Evolutionary conservation across 2,797 vertebrate genomes (phyloP).

Genomic region (Platalea minor): DNA sequence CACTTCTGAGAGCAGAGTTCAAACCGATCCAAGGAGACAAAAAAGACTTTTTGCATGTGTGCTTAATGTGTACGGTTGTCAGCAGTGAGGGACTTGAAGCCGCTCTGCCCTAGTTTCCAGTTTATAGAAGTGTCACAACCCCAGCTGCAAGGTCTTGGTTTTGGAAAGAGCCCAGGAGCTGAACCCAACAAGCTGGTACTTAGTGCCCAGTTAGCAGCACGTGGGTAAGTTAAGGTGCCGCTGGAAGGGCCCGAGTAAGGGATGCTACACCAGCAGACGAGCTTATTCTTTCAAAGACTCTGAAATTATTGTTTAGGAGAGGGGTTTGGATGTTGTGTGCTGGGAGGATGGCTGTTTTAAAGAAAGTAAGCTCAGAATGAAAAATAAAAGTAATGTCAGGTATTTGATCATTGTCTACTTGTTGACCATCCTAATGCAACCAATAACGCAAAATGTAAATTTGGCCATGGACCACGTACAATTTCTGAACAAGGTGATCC

Average conservation of each 20-base stretch:
- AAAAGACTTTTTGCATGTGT: neutral
- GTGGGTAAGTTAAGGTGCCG: neutral
- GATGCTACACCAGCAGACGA: neutral
- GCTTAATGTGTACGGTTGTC: neutral
- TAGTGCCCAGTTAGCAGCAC: neutral
- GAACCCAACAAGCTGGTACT: neutral
- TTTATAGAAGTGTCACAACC: neutral
- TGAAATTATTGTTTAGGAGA: neutral
- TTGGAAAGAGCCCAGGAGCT: constrained; percentile 28
- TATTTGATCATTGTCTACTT: constrained; percentile 3
- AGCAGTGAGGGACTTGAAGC: constrained; percentile 34
- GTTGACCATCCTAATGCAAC: neutral
- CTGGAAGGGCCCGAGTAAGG: constrained; percentile 13
- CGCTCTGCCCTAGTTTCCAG: constrained; percentile 25
- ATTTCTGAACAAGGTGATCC: rapidly evolving
- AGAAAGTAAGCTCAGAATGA: neutral
- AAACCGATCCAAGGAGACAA: constrained; percentile 7
- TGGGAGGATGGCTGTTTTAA: neutral
- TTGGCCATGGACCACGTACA: neutral
- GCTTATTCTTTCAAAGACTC: neutral
- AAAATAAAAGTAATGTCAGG: constrained; percentile 3
- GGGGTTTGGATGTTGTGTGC: neutral
- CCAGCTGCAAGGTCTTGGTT: neutral
- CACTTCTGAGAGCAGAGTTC: neutral
- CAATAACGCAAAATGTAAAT: neutral